Conservation (phyloP, 2,797 vertebrate genomes). For the Protosalanx chinensis region DNA sequence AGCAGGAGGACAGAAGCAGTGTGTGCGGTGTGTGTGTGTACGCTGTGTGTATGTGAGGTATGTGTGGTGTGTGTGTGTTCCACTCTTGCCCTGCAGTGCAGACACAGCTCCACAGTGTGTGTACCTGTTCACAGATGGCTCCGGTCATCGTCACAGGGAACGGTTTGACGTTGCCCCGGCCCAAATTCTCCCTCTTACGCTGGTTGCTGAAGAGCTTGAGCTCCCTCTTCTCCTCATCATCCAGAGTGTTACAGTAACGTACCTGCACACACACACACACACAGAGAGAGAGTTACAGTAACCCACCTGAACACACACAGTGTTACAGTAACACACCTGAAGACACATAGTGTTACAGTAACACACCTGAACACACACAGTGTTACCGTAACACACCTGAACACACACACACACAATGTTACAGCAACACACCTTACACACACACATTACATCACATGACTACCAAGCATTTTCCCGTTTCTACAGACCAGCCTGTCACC, state of each 20-base stretch:
- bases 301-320: slow-evolving; percentile 13
- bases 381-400: too few species aligned
- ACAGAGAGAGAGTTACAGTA: not conserved
- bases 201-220: slow-evolving; percentile 98
- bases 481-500: too few species aligned
- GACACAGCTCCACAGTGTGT: not conserved
- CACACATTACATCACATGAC: not conserved
- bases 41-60: too few species aligned
- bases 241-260: slow-evolving; percentile 92
- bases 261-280: slow-evolving; percentile 71
- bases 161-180: slow-evolving; percentile 89
- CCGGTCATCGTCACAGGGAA: slow-evolving; percentile 97
- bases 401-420: too few species aligned
- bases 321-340: not conserved
- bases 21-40: too few species aligned
- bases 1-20: not conserved
- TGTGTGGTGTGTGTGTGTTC: too few species aligned
- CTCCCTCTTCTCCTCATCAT: slow-evolving; percentile 96
- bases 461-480: too few species aligned
- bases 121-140: slow-evolving; percentile 95
- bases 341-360: not conserved
- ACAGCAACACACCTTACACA: not conserved
- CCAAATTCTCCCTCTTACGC: slow-evolving; percentile 93
- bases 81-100: too few species aligned
- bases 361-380: not conserved